Evolutionary conservation across 92 coral and sea anemone genomes (phyloP).

Genomic region (Parazoanthus darwini): DNA sequence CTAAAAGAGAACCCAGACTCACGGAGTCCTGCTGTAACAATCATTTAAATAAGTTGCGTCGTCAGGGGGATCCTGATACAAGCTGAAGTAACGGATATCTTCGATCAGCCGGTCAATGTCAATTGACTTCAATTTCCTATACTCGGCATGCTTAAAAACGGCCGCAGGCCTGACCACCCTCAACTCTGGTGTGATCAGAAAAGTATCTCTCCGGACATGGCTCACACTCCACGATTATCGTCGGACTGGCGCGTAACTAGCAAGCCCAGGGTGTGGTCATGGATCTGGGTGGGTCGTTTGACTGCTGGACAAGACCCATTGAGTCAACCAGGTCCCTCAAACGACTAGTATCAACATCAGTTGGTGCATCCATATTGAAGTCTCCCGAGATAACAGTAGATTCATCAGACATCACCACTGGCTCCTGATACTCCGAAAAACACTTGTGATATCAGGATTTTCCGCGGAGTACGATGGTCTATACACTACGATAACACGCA

Average conservation of each 20-base stretch:
- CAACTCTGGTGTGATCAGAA: constrained; percentile 42
- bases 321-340: constrained; percentile 44
- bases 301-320: constrained; percentile 43
- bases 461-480: too few relatives aligned
- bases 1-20: constrained; percentile 24
- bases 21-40: constrained; percentile 49
- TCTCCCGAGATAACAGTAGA: too few relatives aligned
- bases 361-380: background rate
- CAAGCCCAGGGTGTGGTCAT: constrained; percentile 34
- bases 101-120: constrained; percentile 5
- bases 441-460: too few relatives aligned
- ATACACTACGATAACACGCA: too few relatives aligned
- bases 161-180: constrained; percentile 16
- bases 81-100: constrained; percentile 30
- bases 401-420: too few relatives aligned
- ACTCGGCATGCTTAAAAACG: constrained; percentile 34
- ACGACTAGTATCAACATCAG: constrained; percentile 38
- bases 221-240: background rate
- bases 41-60: constrained; percentile 29
- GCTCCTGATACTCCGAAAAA: too few relatives aligned
- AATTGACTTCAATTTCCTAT: constrained; percentile 45
- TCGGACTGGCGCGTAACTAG: constrained; percentile 38
- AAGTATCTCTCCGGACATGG: constrained; percentile 46
- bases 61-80: too few relatives aligned
- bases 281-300: constrained; percentile 21